Evolutionary conservation across 2,797 vertebrate genomes (phyloP).

Genomic region (Scarus forsteni): DNA sequence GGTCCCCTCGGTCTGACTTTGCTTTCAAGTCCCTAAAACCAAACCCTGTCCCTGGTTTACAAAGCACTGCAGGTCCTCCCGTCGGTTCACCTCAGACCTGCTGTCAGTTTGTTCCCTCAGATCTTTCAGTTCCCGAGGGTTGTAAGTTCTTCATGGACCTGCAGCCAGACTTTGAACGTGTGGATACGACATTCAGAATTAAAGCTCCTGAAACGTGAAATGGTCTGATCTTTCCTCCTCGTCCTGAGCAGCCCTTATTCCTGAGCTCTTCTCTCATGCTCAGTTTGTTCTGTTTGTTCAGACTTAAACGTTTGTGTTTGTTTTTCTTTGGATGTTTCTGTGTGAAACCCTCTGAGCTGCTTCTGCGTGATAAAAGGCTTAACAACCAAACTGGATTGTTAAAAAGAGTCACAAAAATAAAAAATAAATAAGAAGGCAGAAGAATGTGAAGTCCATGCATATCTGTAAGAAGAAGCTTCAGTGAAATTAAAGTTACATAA

Average conservation of each 20-base stretch:
- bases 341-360: background rate
- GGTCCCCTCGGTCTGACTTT: background rate
- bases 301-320: background rate
- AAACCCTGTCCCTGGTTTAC: background rate
- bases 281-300: background rate
- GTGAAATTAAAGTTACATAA: background rate
- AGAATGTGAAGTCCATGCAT: background rate
- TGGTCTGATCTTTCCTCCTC: background rate
- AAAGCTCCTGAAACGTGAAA: background rate
- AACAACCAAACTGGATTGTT: background rate
- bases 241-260: too few relatives aligned
- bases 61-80: background rate
- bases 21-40: background rate
- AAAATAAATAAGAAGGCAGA: background rate
- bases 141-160: background rate
- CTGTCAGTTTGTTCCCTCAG: conserved; percentile 4
- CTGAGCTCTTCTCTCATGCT: background rate
- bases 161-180: background rate
- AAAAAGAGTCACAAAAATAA: too few relatives aligned
- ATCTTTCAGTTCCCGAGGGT: background rate
- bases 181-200: conserved; percentile 2
- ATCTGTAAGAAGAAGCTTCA: background rate
- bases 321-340: background rate
- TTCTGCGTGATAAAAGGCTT: background rate
- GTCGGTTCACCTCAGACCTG: background rate